phyloP scores from a whole-genome alignment of 92 coral and sea anemone genomes.

The Bergia sp. region DNA sequence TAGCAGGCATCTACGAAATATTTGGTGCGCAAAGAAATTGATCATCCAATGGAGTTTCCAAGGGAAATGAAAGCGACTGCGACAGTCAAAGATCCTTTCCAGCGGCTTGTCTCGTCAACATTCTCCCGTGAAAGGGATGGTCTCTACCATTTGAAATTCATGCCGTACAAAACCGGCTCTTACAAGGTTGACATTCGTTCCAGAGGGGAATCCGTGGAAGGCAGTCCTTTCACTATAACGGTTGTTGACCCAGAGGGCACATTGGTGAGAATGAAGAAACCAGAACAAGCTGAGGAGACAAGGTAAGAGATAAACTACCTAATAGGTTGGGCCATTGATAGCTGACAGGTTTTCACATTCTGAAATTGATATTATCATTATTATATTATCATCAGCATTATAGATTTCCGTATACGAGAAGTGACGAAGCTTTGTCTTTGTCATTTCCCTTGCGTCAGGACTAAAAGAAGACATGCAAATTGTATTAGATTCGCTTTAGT shows the following conservation, averaged over 20 bases:
- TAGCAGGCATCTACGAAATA: slow-evolving; percentile 31
- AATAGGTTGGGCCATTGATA: no score
- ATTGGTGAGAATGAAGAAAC: slow-evolving; percentile 65
- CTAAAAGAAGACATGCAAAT: no score
- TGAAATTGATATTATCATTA: no score
- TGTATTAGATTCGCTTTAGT: no score
- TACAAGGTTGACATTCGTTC: slow-evolving; percentile 71
- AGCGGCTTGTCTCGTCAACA: slow-evolving; percentile 65
- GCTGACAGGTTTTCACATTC: not conserved
- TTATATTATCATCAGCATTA: no score
- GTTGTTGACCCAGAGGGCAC: slow-evolving; percentile 78
- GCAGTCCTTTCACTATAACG: slow-evolving; percentile 69
- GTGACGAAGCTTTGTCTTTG: no score
- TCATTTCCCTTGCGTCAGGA: no score
- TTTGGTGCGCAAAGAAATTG: slow-evolving; percentile 72
- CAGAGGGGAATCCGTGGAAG: slow-evolving; percentile 67
- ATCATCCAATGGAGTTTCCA: slow-evolving; percentile 89
- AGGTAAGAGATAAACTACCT: not conserved
- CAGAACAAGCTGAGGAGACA: slow-evolving; percentile 52
- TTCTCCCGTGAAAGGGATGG: slow-evolving; percentile 73
- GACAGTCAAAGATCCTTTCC: slow-evolving; percentile 73
- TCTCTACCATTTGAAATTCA: slow-evolving; percentile 69
- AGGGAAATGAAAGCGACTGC: slow-evolving; percentile 70
- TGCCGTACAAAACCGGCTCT: slow-evolving; percentile 69
- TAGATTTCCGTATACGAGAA: no score